Conservation (phyloP, 2,797 vertebrate genomes). For the Allobates femoralis region DNA sequence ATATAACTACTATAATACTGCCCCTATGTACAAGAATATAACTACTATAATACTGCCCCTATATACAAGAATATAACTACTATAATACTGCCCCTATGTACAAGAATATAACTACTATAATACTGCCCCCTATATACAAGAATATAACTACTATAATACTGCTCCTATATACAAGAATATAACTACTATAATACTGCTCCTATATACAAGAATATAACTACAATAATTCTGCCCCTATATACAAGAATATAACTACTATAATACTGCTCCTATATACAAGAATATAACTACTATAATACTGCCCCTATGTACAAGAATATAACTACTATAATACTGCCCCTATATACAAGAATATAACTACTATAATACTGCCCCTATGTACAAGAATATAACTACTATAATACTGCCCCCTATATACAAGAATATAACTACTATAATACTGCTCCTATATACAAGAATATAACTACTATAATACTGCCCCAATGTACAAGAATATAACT, state of each 20-base stretch:
- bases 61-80: neutral
- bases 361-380: slow-evolving; percentile 8
- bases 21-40: too few species aligned
- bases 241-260: slow-evolving; percentile 14
- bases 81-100: neutral
- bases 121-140: neutral
- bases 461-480: slow-evolving; percentile 15
- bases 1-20: too few species aligned
- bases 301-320: slow-evolving; percentile 1
- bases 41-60: too few species aligned
- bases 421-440: slow-evolving; percentile 12
- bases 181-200: slow-evolving; percentile 17
- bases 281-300: slow-evolving; percentile 8
- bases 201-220: slow-evolving; percentile 5
- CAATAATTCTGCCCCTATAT: neutral
- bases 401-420: neutral
- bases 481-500: slow-evolving; percentile 8
- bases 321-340: slow-evolving; percentile 2
- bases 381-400: slow-evolving; percentile 23
- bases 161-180: slow-evolving; percentile 4
- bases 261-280: neutral
- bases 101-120: neutral
- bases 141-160: slow-evolving; percentile 7
- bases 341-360: slow-evolving; percentile 14
- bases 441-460: neutral